Evolutionary conservation across 2,113 vertebrate genomes (phyloP).

Genomic region (Brachyistius frenatus): DNA sequence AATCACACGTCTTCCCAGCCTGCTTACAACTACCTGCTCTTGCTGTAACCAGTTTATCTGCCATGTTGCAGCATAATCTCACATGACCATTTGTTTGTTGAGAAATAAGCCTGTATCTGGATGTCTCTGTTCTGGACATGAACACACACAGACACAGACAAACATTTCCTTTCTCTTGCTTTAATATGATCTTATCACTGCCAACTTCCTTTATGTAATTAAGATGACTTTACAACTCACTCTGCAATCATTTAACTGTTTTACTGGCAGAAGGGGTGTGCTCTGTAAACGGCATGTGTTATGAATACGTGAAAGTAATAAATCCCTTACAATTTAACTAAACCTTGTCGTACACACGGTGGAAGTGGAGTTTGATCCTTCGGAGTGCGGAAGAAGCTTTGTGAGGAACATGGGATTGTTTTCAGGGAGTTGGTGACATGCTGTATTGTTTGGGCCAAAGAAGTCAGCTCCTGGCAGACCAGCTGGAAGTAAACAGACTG

Average conservation of each 20-base stretch:
- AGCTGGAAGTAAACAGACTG: conserved; percentile 21
- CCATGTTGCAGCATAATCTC: background rate
- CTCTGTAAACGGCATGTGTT: conserved; percentile 33
- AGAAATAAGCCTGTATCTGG: background rate
- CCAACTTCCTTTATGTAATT: background rate
- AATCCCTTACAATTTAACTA: conserved; percentile 81
- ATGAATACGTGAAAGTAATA: conserved; percentile 60
- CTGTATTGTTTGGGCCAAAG: conserved; percentile 10
- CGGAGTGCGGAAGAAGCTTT: conserved; percentile 8
- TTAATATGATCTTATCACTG: background rate
- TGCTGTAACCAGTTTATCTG: background rate
- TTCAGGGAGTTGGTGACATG: background rate
- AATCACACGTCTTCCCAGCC: background rate
- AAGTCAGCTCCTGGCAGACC: background rate
- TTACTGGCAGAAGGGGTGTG: conserved; percentile 7
- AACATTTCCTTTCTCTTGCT: background rate
- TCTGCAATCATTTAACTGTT: conserved; percentile 15
- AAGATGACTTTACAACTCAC: background rate
- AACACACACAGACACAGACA: background rate
- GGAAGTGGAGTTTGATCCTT: conserved; percentile 83
- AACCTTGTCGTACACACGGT: conserved; percentile 22
- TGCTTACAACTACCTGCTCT: conserved; percentile 1
- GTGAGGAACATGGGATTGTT: background rate
- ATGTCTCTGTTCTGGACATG: background rate
- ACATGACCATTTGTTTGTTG: background rate